phyloP scores from a whole-genome alignment of 2,113 vertebrate genomes.

The Polyodon spathula region DNA sequence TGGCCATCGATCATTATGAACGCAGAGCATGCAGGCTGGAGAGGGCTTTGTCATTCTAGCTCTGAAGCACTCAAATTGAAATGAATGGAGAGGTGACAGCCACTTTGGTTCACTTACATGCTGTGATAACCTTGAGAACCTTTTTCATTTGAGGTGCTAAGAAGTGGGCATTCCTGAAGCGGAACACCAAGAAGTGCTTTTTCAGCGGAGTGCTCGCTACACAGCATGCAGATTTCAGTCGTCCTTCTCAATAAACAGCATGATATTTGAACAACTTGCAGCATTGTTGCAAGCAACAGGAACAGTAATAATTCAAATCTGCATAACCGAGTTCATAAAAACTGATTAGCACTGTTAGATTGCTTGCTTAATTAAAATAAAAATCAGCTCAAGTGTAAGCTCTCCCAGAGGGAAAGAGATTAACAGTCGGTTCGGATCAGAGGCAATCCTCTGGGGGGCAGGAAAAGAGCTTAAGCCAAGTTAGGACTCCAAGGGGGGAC shows the following conservation, averaged over 20 bases:
- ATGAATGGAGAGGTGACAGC: constrained; percentile 5
- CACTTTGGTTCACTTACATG: constrained; percentile 2
- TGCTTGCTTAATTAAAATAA: constrained; percentile 25
- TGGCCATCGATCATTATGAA: too few relatives aligned
- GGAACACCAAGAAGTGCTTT: not conserved
- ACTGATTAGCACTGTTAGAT: constrained; percentile 12
- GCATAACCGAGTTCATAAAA: constrained; percentile 9
- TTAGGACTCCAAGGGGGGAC: not conserved
- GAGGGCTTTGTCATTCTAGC: not conserved
- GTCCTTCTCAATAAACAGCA: not conserved
- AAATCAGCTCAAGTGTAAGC: constrained; percentile 21
- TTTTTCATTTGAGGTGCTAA: not conserved
- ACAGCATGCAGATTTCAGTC: not conserved
- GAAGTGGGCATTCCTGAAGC: not conserved
- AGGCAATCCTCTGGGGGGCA: constrained; percentile 8
- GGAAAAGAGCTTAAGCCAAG: not conserved
- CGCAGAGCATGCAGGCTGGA: not conserved
- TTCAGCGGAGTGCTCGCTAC: not conserved
- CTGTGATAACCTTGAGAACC: constrained; percentile 1
- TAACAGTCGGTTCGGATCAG: constrained; percentile 8
- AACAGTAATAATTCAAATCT: constrained; percentile 10
- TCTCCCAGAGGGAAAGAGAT: constrained; percentile 23
- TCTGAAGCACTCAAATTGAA: constrained; percentile 13
- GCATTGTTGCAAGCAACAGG: constrained; percentile 18
- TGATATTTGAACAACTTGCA: not conserved